Conservation (phyloP, 2,888 invertebrate species). For the Dichetophora obliterata region DNA sequence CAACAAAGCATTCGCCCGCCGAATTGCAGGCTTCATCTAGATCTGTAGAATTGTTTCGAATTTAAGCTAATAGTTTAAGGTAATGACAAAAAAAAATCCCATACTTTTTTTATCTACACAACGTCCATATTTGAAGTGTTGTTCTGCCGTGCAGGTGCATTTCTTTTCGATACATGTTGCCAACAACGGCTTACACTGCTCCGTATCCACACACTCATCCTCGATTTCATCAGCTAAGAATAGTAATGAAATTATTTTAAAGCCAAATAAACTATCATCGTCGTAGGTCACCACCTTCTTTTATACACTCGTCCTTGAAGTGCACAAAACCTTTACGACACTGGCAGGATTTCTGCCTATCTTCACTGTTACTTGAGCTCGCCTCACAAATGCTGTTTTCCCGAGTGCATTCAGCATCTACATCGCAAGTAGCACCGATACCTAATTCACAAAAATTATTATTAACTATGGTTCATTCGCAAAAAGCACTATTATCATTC, state of each 20-base stretch:
- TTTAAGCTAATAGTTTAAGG: neutral
- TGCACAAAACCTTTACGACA: constrained; percentile 67
- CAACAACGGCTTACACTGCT: constrained; percentile 68
- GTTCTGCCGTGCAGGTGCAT: constrained; percentile 61
- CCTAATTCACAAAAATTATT: constrained; percentile 50
- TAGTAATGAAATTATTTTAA: neutral
- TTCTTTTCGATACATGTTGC: constrained; percentile 63
- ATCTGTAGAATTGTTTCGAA: constrained; percentile 47
- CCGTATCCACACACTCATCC: constrained; percentile 65
- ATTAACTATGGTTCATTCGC: neutral
- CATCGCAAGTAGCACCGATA: constrained; percentile 61
- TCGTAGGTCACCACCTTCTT: constrained; percentile 58
- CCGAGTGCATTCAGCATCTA: constrained; percentile 58
- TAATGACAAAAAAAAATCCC: neutral
- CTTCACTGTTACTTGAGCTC: constrained; percentile 51
- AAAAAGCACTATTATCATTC: neutral
- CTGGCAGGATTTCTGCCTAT: constrained; percentile 59
- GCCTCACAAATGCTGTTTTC: constrained; percentile 59
- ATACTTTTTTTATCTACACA: constrained; percentile 64
- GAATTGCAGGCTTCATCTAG: constrained; percentile 61
- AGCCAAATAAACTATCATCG: too few relatives aligned
- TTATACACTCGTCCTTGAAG: constrained; percentile 65
- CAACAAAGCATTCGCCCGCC: constrained; percentile 64
- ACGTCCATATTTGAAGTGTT: constrained; percentile 62
- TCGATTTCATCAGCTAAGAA: constrained; percentile 60